phyloP scores from a whole-genome alignment of 1,140 invertebrate genomes.

The Leptonema lineaticorne region DNA sequence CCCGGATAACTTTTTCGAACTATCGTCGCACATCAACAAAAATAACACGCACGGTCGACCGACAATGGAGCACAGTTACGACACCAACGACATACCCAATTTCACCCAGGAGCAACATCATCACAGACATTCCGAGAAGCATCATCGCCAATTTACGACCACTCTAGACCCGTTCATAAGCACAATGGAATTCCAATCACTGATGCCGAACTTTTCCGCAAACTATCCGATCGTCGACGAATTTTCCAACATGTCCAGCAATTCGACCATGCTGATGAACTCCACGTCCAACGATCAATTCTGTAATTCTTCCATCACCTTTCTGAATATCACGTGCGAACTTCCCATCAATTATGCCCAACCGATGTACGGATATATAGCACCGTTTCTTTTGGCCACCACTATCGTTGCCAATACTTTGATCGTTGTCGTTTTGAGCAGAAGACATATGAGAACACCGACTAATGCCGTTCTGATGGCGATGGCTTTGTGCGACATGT shows the following conservation, averaged over 20 bases:
- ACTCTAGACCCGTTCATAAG: constrained; percentile 20
- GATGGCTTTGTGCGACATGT: constrained; percentile 92
- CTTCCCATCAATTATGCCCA: constrained; percentile 68
- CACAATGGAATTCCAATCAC: constrained; percentile 17
- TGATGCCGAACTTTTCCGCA: constrained; percentile 9
- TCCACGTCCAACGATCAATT: background rate
- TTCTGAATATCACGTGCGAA: constrained; percentile 65
- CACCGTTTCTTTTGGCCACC: constrained; percentile 81
- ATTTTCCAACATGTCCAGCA: background rate
- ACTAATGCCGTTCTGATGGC: constrained; percentile 86
- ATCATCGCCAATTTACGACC: constrained; percentile 24
- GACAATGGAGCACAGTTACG: no score
- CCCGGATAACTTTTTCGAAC: background rate
- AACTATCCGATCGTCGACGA: background rate
- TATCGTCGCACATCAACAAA: background rate
- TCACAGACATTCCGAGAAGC: constrained; percentile 24
- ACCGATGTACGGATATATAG: constrained; percentile 74
- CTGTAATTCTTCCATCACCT: constrained; percentile 38
- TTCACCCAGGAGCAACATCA: constrained; percentile 17
- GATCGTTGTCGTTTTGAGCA: constrained; percentile 77
- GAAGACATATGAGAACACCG: constrained; percentile 75
- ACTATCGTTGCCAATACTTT: constrained; percentile 90
- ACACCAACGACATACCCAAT: constrained; percentile 28
- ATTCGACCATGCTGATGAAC: background rate
- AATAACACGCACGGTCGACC: background rate